Base-by-base conservation (phyloP, 2,888 invertebrate genomes). In the Drosophila diplacantha region DNA sequence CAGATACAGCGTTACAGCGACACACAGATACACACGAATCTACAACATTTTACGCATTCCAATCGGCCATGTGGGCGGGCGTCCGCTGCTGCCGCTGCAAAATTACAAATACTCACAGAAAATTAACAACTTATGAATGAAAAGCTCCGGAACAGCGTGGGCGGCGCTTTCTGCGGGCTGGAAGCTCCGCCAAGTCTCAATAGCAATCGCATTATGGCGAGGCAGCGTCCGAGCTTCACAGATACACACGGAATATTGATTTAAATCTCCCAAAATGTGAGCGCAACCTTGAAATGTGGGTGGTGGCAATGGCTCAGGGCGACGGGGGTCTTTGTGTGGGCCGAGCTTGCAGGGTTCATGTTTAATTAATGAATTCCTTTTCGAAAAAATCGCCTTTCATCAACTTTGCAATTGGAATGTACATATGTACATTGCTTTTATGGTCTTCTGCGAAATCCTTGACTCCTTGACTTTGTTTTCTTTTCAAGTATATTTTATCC, bases 1-100 rank as follows among this genome's bases (percentile, higher is more conserved):
- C 46, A 56, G 29, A 58, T 58, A 57, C 58, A 56, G 16, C 41
- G 55, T 18, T 32, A 18, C 50, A 47, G 46, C 5, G 22, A 16
- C 57, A 29, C 11, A 32, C 8, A 53, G 58, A 57, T 22, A 50
- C 57, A 11, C 32, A 58, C 26, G 32, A 14, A 52, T 47, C 26
- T 51, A 49, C 50, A 71, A 67, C 66, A 66, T 83, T 80, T 80
- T 80, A 80, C 81, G 80, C 83, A 80, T 83, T 83, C 83, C 80
- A 83, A 78, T 81, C 76, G 78, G 68, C 69, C 71, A 64, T 73
- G 76, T 69, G 61, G 69, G 68, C 62, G 62, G 69, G 69, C 62
- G 62, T 56, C 49, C 66, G 41, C 34, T 37, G 35, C 11, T 12
- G 31, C 29, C 11, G 57, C 55, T 24, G 57, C 55, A 57, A 38